Percentiles rank a stretch among this genome's conserved stretches.
Evolutionary conservation across 2,113 vertebrate genomes (phyloP).

Genomic region (Brachirus orientalis): DNA sequence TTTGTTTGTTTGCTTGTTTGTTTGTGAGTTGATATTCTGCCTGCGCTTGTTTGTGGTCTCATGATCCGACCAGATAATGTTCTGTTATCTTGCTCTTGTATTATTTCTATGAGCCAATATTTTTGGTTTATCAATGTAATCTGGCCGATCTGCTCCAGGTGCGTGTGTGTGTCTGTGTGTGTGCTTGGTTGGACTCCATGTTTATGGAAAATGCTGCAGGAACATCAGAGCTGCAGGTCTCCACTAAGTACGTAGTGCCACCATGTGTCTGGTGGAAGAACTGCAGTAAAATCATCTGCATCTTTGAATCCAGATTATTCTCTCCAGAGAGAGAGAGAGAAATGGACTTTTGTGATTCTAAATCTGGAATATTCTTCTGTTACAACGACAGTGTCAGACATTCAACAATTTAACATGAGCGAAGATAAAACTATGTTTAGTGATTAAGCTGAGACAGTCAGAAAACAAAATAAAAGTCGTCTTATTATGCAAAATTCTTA

Average conservation of each 20-base stretch:
- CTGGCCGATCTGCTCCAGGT: constrained; percentile 75
- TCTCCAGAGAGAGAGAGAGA: too few species aligned
- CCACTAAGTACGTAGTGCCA: constrained; percentile 79
- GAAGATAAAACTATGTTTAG: too few species aligned
- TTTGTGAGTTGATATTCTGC: constrained; percentile 73
- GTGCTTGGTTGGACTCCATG: constrained; percentile 43
- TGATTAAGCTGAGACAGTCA: too few species aligned
- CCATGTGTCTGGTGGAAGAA: constrained; percentile 70
- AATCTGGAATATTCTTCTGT: too few species aligned
- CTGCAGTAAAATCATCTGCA: constrained; percentile 20
- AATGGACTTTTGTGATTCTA: too few species aligned
- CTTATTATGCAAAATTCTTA: too few species aligned
- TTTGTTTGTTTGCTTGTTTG: constrained; percentile 36
- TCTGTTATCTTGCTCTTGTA: constrained; percentile 75
- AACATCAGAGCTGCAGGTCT: constrained; percentile 27
- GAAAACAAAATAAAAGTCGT: too few species aligned
- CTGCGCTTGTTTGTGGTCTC: constrained; percentile 71
- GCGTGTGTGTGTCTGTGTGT: constrained; percentile 41
- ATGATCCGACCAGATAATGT: constrained; percentile 68
- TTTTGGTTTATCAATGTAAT: constrained; percentile 79
- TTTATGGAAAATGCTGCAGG: constrained; percentile 53
- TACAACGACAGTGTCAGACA: too few species aligned
- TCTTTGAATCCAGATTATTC: too few species aligned
- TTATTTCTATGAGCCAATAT: constrained; percentile 83
- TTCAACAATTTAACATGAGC: too few species aligned